Conservation (phyloP, 2,113 vertebrate genomes). For the Phodopus roborovskii region DNA sequence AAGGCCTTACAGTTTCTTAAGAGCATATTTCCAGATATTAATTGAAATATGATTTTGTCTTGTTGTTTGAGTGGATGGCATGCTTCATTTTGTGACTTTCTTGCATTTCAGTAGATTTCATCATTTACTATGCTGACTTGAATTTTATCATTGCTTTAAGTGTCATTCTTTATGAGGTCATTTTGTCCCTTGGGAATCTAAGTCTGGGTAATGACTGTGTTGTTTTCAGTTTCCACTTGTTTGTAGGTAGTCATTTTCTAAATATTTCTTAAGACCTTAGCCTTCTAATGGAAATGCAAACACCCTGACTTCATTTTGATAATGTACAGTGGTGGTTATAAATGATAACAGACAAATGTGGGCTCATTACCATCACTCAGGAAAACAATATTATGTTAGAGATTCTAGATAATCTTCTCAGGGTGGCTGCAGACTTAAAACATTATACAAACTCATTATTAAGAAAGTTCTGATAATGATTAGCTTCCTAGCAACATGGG, state of each 20-base stretch:
- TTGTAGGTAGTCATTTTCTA: slow-evolving; percentile 46
- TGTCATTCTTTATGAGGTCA: slow-evolving; percentile 57
- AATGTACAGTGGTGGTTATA: slow-evolving; percentile 46
- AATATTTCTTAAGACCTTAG: not conserved
- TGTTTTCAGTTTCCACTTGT: slow-evolving; percentile 62
- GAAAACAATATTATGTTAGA: slow-evolving; percentile 56
- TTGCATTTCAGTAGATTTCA: slow-evolving; percentile 52
- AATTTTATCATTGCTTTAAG: slow-evolving; percentile 69
- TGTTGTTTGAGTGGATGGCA: slow-evolving; percentile 22
- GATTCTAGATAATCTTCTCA: slow-evolving; percentile 54
- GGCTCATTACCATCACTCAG: slow-evolving; percentile 51
- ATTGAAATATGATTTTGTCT: slow-evolving; percentile 36
- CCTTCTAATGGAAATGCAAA: slow-evolving; percentile 62
- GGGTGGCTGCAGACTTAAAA: slow-evolving; percentile 21
- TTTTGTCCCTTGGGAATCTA: slow-evolving; percentile 64
- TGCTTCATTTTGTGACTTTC: slow-evolving; percentile 49
- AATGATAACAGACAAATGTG: slow-evolving; percentile 63
- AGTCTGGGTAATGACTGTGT: slow-evolving; percentile 52
- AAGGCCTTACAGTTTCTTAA: slow-evolving; percentile 34
- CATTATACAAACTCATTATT: slow-evolving; percentile 57
- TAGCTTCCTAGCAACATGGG: slow-evolving; percentile 51
- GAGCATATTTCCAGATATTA: slow-evolving; percentile 32
- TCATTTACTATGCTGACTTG: slow-evolving; percentile 58
- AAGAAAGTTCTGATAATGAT: slow-evolving; percentile 56
- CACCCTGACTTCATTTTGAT: slow-evolving; percentile 65